Percentiles rank a stretch among this genome's conserved stretches.
Conservation (phyloP, 2,888 invertebrate species). For the Mesoligia furuncula region DNA sequence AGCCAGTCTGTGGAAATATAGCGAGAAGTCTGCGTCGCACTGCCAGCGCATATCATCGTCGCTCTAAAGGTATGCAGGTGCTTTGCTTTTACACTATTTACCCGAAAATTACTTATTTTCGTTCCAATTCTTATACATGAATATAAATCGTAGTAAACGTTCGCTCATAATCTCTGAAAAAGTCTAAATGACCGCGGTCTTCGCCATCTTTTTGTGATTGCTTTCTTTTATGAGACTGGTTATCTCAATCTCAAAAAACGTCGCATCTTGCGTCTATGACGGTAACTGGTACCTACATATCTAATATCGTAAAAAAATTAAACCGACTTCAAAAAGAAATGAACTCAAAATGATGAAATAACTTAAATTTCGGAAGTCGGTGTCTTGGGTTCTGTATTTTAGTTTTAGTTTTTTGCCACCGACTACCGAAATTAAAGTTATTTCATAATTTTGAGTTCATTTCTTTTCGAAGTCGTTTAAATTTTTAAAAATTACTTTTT, state of each 20-base stretch:
- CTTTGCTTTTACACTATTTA: background rate
- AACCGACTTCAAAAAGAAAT: too few relatives aligned
- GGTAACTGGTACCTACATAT: background rate
- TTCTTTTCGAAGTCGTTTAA: too few relatives aligned
- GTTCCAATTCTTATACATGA: background rate
- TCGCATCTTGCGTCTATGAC: background rate
- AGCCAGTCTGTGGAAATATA: constrained; percentile 87
- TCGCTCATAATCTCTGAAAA: background rate
- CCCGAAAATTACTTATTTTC: background rate
- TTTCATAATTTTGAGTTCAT: too few relatives aligned
- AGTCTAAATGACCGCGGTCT: background rate
- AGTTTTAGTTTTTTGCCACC: too few relatives aligned
- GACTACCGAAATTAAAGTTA: too few relatives aligned
- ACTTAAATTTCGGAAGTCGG: too few relatives aligned
- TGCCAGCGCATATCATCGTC: constrained; percentile 49
- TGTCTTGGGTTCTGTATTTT: too few relatives aligned
- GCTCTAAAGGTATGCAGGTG: constrained; percentile 43
- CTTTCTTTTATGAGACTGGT: background rate
- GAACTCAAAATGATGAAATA: too few relatives aligned
- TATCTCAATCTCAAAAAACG: background rate
- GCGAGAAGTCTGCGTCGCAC: constrained; percentile 82
- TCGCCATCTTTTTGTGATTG: background rate
- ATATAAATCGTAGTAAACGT: background rate
- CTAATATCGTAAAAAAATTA: too few relatives aligned
- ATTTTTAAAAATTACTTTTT: too few relatives aligned